These are phyloP conservation scores for Sarcophaga rosellei DNA, from an alignment of 2,888 invertebrate species.

Conservation along the genomic window DNA sequence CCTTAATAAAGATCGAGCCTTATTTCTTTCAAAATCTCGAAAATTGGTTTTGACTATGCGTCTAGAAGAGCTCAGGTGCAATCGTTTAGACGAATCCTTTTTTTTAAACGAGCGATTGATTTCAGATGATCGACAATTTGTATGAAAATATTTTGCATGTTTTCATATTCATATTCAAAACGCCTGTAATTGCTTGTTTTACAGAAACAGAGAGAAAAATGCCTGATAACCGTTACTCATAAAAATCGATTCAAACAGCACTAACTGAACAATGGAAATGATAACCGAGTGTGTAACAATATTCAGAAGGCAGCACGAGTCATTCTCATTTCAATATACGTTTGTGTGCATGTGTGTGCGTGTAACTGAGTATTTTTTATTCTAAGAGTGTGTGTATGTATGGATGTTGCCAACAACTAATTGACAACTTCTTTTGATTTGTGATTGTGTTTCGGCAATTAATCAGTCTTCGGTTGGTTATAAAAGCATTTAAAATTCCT, in stretches of 20 bases:
- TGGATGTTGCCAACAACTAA: slow-evolving; percentile 50
- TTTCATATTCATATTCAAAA: too few relatives aligned
- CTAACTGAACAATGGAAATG: background rate
- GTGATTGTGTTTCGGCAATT: slow-evolving; percentile 77
- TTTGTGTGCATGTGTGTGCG: slow-evolving; percentile 13
- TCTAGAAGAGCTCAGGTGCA: too few relatives aligned
- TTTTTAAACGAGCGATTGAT: too few relatives aligned
- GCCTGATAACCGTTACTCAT: background rate
- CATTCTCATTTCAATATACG: background rate
- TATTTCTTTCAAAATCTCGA: too few relatives aligned
- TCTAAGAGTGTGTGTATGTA: slow-evolving; percentile 19
- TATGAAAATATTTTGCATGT: too few relatives aligned
- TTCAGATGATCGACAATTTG: too few relatives aligned
- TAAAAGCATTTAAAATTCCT: slow-evolving; percentile 72
- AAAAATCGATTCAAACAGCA: background rate
- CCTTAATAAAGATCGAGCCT: too few relatives aligned
- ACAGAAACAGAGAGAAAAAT: background rate
- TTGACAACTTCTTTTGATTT: slow-evolving; percentile 72
- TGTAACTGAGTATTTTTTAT: slow-evolving; percentile 24
- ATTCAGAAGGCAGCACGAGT: slow-evolving; percentile 58
- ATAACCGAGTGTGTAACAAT: background rate
- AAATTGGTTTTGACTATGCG: too few relatives aligned
- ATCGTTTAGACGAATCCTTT: too few relatives aligned
- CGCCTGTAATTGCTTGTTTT: background rate
- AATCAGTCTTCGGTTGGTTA: slow-evolving; percentile 77